Evolutionary conservation across 2,888 invertebrate genomes (phyloP), one percentile per base, ranked within the genome.

Genomic region (Endomychus coccineus): DNA sequence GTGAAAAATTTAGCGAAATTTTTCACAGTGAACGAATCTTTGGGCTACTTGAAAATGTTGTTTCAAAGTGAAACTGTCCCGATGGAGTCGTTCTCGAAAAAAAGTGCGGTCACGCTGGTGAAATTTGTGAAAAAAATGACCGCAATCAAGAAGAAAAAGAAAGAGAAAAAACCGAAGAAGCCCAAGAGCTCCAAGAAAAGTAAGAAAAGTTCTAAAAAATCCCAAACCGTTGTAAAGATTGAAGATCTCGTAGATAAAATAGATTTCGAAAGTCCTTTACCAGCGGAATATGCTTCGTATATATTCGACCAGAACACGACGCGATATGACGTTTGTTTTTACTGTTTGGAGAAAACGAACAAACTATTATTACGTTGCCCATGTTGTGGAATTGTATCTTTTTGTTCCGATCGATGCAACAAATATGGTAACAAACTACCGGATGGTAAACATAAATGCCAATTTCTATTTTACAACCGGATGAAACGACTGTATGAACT

Each of bases 351-450:
- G 34, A 49, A 48, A 24, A 21, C 33, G 6, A 39, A 48, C 16
- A 53, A 54, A 35, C 36, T 43, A 5, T 43, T 63, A 10, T 38
- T 56, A 9, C 10, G 36, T 2, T 65, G 65, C 43, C 62, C 64
- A 1, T 43, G 42, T 36, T 65, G 65, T 41, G 52, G 54, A 25
- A 27, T 57, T 16, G 50, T 64, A 6, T 54, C 55, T 30, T 65
- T 59, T 42, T 65, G 65, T 42, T 61, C 61, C 0, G 39, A 51
- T 38, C 43, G 56, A 31, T 65, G 65, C 36, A 62, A 61, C 34
- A 49, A 44, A 30, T 28, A 40, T 27, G 56, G 49, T 36, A 47
- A 39, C 38, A 40, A 40, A 22, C 15, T 16, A 10, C n/a, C n/a
- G n/a, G 11, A 11, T 11, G 27, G 27, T 3, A 27, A 16, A 9